phyloP scores from a whole-genome alignment of 1,140 invertebrate species.

The Nymphalis io region DNA sequence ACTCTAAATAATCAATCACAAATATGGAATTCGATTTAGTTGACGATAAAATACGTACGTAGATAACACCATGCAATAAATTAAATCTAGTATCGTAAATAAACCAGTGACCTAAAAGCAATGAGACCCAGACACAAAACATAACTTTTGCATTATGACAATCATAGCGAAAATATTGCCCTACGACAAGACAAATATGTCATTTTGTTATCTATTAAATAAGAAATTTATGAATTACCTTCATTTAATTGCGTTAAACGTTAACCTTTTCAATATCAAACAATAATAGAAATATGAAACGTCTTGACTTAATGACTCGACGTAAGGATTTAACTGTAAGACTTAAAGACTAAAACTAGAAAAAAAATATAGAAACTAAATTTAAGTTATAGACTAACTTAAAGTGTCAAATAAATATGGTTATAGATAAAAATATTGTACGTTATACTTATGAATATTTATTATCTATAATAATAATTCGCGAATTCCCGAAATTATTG shows the following conservation, averaged over 20 bases:
- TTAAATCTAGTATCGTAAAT: slow-evolving; percentile 46
- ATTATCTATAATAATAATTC: too few species aligned
- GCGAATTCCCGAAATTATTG: too few species aligned
- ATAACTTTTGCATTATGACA: slow-evolving; percentile 44
- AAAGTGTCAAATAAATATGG: too few species aligned
- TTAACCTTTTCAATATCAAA: background rate
- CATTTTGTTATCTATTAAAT: slow-evolving; percentile 30
- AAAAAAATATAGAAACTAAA: too few species aligned
- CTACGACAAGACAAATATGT: slow-evolving; percentile 18
- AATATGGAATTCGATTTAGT: slow-evolving; percentile 49
- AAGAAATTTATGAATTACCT: slow-evolving; percentile 27
- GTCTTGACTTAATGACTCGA: too few species aligned
- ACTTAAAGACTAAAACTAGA: too few species aligned
- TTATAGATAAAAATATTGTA: too few species aligned
- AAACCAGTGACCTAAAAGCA: slow-evolving; percentile 49
- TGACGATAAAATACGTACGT: slow-evolving; percentile 42
- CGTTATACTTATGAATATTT: too few species aligned
- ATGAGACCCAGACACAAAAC: slow-evolving; percentile 44
- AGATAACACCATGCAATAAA: slow-evolving; percentile 44
- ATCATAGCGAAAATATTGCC: slow-evolving; percentile 36
- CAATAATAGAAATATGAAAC: too few species aligned
- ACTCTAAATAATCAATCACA: slow-evolving; percentile 44
- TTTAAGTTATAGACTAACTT: too few species aligned
- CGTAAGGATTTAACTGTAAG: too few species aligned
- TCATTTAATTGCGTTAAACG: background rate